Percentiles rank a stretch among this genome's conserved stretches.
Evolutionary conservation across 1,140 invertebrate genomes (phyloP).

Genomic region (Lepidostoma basale): DNA sequence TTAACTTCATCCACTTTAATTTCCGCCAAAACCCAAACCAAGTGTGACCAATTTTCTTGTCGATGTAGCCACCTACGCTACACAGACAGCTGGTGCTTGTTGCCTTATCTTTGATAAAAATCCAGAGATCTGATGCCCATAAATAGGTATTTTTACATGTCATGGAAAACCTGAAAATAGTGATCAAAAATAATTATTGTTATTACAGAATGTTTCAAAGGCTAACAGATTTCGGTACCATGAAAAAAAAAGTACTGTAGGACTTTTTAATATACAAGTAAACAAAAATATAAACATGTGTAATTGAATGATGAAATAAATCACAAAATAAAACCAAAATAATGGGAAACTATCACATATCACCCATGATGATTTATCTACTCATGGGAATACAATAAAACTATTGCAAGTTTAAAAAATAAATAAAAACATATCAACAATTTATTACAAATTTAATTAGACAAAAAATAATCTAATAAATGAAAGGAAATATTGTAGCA

Average conservation of each 20-base stretch:
- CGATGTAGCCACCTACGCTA: conserved; percentile 62
- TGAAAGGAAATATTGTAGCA: neutral
- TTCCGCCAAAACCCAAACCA: conserved; percentile 67
- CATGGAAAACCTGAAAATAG: conserved; percentile 53
- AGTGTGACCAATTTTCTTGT: conserved; percentile 65
- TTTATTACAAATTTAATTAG: no score
- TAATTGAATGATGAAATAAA: no score
- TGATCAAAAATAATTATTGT: neutral
- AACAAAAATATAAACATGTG: conserved; percentile 32
- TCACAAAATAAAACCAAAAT: neutral
- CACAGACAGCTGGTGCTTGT: conserved; percentile 55
- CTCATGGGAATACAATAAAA: no score
- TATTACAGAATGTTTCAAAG: no score
- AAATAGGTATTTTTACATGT: conserved; percentile 57
- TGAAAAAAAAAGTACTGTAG: no score
- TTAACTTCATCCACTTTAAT: conserved; percentile 61
- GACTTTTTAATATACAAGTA: no score
- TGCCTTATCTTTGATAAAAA: conserved; percentile 41
- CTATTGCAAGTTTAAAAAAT: no score
- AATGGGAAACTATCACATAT: no score
- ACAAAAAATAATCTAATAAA: conserved; percentile 34
- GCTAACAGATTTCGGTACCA: no score
- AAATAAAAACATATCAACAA: no score
- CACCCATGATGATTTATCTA: no score
- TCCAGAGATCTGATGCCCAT: conserved; percentile 55